These are phyloP conservation scores for Panorpa germanica DNA, from an alignment of 2,888 invertebrate species.

Conservation along the genomic window DNA sequence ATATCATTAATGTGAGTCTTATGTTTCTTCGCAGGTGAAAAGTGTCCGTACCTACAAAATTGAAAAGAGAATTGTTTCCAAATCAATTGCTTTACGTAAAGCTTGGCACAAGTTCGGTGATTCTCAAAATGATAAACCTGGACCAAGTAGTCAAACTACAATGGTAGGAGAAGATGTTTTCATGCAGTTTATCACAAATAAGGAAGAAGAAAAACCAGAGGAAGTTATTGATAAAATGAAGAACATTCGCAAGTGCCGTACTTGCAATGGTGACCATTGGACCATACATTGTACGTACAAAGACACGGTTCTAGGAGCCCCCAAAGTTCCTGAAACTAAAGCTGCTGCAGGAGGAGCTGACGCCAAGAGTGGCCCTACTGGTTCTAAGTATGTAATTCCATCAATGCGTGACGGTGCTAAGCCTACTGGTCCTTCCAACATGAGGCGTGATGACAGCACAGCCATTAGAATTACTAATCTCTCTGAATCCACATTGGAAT, in stretches of 20 bases:
- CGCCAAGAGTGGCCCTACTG: slow-evolving; percentile 23
- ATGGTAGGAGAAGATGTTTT: slow-evolving; percentile 89
- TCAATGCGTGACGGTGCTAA: slow-evolving; percentile 72
- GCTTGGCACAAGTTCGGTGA: slow-evolving; percentile 94
- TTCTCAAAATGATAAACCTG: slow-evolving; percentile 79
- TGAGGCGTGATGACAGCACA: slow-evolving; percentile 63
- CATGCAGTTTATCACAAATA: slow-evolving; percentile 81
- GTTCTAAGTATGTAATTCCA: slow-evolving; percentile 72
- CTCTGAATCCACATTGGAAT: slow-evolving; percentile 87
- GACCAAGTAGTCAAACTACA: slow-evolving; percentile 95
- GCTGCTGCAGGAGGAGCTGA: slow-evolving; percentile 22
- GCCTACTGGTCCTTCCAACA: slow-evolving; percentile 41
- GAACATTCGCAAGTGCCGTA: slow-evolving; percentile 55
- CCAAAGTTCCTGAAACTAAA: slow-evolving; percentile 37
- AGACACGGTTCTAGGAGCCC: slow-evolving; percentile 60
- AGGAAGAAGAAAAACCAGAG: slow-evolving; percentile 74
- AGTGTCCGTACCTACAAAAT: slow-evolving; percentile 82
- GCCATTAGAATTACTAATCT: slow-evolving; percentile 96
- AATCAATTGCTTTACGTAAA: slow-evolving; percentile 83
- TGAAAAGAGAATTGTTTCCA: slow-evolving; percentile 74
- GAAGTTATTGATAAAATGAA: slow-evolving; percentile 32
- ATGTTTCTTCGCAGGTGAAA: too few species aligned
- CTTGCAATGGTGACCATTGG: slow-evolving; percentile 95
- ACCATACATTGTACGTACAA: slow-evolving; percentile 96
- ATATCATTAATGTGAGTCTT: too few species aligned